Evolutionary conservation across 1,140 invertebrate genomes (phyloP).

Genomic region (Papilio dardanus): DNA sequence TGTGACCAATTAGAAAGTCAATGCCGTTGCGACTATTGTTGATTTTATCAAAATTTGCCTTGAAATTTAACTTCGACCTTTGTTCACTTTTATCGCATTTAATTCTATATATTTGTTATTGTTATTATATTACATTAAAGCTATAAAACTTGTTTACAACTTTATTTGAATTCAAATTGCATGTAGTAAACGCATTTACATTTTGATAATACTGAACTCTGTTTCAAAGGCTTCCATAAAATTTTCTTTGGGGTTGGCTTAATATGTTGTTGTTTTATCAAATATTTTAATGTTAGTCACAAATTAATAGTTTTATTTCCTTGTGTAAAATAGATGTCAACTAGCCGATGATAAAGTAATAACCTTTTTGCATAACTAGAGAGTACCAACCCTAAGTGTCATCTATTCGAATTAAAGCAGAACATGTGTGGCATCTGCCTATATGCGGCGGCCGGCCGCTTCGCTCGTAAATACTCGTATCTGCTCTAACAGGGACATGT

Average conservation of each 20-base stretch:
- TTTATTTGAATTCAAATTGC: not conserved
- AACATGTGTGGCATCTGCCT: conserved; percentile 79
- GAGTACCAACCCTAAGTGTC: conserved; percentile 59
- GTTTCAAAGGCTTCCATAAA: not conserved
- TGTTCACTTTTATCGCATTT: conserved; percentile 18
- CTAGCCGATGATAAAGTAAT: no score
- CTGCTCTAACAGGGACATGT: conserved; percentile 59
- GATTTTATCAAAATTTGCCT: conserved; percentile 19
- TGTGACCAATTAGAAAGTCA: conserved; percentile 56
- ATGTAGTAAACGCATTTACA: not conserved
- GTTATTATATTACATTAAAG: not conserved
- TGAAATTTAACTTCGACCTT: conserved; percentile 18
- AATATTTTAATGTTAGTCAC: not conserved
- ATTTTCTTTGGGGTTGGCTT: not conserved
- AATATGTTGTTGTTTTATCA: not conserved
- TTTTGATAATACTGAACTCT: not conserved
- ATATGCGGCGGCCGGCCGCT: conserved; percentile 64
- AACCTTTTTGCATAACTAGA: conserved; percentile 28
- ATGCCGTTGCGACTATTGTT: conserved; percentile 45
- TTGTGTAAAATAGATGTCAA: not conserved
- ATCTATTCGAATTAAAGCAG: conserved; percentile 80
- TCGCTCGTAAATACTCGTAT: conserved; percentile 75
- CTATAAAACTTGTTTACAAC: conserved; percentile 1
- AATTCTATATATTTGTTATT: conserved; percentile 6
- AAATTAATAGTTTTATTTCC: not conserved